phyloP scores from a whole-genome alignment of 1,140 invertebrate species.

The Brachionus angularis region DNA sequence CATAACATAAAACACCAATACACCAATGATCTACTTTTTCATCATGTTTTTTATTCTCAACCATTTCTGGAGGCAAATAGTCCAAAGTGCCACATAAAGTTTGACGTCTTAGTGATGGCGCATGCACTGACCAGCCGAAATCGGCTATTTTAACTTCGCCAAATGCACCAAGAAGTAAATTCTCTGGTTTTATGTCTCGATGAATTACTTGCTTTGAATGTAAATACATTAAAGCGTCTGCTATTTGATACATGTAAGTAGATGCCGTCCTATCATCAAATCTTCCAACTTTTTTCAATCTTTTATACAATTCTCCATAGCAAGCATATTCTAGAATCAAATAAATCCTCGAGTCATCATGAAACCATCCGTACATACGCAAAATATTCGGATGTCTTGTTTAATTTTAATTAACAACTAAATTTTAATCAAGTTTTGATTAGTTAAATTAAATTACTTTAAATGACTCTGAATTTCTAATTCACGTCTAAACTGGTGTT shows the following conservation, averaged over 20 bases:
- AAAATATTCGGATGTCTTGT: slow-evolving; percentile 90
- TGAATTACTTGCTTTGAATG: slow-evolving; percentile 92
- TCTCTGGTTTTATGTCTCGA: slow-evolving; percentile 82
- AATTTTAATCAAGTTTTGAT: not conserved
- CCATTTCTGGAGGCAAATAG: slow-evolving; percentile 92
- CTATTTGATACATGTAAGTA: slow-evolving; percentile 76
- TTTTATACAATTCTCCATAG: slow-evolving; percentile 76
- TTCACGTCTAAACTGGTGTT: slow-evolving; percentile 85
- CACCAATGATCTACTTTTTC: slow-evolving; percentile 69
- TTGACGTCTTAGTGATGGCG: slow-evolving; percentile 64
- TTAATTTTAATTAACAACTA: too few species aligned
- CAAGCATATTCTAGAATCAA: slow-evolving; percentile 86
- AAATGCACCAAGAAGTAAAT: slow-evolving; percentile 75
- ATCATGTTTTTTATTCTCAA: slow-evolving; percentile 73
- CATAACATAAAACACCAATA: slow-evolving; percentile 94
- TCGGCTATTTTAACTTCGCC: slow-evolving; percentile 90
- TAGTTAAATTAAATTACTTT: slow-evolving; percentile 44
- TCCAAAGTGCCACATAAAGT: slow-evolving; percentile 92
- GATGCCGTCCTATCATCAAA: slow-evolving; percentile 56
- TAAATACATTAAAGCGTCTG: slow-evolving; percentile 85
- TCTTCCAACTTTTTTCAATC: slow-evolving; percentile 60
- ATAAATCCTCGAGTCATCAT: slow-evolving; percentile 81
- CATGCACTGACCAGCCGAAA: slow-evolving; percentile 66
- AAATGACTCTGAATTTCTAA: slow-evolving; percentile 87
- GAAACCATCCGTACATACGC: slow-evolving; percentile 81